Evolutionary conservation across 2,113 vertebrate species (phyloP).

Genomic region (Poeciliopsis retropinna): DNA sequence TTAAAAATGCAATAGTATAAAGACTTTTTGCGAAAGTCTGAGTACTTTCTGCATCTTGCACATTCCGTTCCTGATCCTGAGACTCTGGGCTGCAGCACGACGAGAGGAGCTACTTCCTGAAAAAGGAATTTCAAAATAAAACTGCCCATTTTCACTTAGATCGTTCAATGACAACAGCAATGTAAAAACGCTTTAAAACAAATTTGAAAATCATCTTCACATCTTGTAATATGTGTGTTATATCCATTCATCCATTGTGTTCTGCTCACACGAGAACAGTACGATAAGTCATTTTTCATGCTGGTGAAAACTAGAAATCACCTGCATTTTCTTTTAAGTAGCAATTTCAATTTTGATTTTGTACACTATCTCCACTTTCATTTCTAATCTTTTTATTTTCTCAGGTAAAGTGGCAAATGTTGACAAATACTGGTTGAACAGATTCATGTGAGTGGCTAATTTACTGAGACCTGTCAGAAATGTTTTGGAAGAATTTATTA

Average conservation of each 20-base stretch:
- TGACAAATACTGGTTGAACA: too few species aligned
- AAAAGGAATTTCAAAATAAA: conserved; percentile 48
- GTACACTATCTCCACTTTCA: too few species aligned
- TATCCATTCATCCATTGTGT: neutral
- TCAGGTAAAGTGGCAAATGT: too few species aligned
- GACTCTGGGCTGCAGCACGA: neutral
- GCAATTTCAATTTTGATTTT: too few species aligned
- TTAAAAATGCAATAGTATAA: neutral
- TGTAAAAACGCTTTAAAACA: too few species aligned
- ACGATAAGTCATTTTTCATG: neutral
- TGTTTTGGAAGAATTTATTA: neutral
- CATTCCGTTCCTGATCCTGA: conserved; percentile 15
- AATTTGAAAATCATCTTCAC: too few species aligned
- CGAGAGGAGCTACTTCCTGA: conserved; percentile 20
- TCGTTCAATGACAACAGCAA: too few species aligned
- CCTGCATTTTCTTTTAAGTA: too few species aligned
- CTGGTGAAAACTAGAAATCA: neutral
- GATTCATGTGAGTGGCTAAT: too few species aligned
- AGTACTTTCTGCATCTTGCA: conserved; percentile 18
- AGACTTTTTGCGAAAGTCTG: neutral
- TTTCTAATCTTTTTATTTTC: too few species aligned
- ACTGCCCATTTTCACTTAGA: too few species aligned
- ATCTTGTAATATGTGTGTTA: too few species aligned
- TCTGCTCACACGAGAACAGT: neutral
- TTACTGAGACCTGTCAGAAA: neutral